Evolutionary conservation across 1,140 invertebrate species (phyloP).

Genomic region (Battus philenor): DNA sequence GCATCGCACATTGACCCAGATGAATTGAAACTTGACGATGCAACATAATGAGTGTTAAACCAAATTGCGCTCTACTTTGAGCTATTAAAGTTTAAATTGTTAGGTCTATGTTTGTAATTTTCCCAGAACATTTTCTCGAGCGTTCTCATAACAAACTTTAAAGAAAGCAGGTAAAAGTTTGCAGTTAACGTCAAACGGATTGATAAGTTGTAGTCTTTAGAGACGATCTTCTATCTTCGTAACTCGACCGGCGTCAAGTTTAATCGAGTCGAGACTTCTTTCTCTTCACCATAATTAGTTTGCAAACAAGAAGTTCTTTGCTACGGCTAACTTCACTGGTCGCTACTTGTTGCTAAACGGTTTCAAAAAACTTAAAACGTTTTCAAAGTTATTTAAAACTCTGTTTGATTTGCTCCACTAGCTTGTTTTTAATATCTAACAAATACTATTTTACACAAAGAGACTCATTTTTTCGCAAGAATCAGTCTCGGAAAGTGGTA

Average conservation of each 20-base stretch:
- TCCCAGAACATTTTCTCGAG: slow-evolving; percentile 23
- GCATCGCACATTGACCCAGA: slow-evolving; percentile 19
- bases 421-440: too few relatives aligned
- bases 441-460: too few relatives aligned
- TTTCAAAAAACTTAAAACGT: too few relatives aligned
- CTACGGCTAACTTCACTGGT: too few relatives aligned
- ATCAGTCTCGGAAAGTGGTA: too few relatives aligned
- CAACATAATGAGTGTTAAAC: slow-evolving; percentile 14
- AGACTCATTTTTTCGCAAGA: too few relatives aligned
- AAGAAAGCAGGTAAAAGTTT: slow-evolving; percentile 29
- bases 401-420: too few relatives aligned
- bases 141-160: slow-evolving; percentile 22
- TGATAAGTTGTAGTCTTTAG: slow-evolving; percentile 19
- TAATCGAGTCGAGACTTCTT: not conserved
- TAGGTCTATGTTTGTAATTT: slow-evolving; percentile 14
- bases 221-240: slow-evolving; percentile 2
- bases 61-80: slow-evolving; percentile 8
- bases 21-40: slow-evolving; percentile 17
- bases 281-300: slow-evolving; percentile 2
- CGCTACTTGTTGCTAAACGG: too few relatives aligned
- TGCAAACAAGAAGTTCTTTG: not conserved
- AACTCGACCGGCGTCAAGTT: not conserved
- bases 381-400: too few relatives aligned
- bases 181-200: slow-evolving; percentile 21
- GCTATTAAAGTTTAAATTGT: slow-evolving; percentile 19